Conservation (phyloP, 1,140 invertebrate genomes). For the Zaprionus vittiger region DNA sequence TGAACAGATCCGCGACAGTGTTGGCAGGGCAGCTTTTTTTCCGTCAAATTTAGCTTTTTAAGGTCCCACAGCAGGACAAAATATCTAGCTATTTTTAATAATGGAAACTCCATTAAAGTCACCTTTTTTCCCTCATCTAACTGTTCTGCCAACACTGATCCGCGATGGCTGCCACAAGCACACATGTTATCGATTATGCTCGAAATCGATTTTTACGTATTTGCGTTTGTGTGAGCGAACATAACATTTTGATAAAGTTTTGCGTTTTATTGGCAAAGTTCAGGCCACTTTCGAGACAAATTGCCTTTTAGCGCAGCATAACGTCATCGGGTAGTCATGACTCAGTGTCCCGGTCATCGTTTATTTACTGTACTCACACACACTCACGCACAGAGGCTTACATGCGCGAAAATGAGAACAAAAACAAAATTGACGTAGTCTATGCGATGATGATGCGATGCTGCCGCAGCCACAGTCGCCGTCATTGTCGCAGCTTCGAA, state of each 20-base stretch:
- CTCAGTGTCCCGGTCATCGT: conserved; percentile 50
- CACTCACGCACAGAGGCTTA: conserved; percentile 17
- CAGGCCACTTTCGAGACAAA: conserved; percentile 46
- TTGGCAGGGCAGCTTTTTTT: too few relatives aligned
- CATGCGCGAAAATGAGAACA: conserved; percentile 34
- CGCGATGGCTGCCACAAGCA: neutral
- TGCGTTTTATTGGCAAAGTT: conserved; percentile 45
- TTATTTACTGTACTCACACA: conserved; percentile 52
- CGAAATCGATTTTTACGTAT: conserved; percentile 25
- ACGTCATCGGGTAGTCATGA: conserved; percentile 51
- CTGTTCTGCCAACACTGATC: too few relatives aligned
- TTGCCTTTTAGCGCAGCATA: conserved; percentile 54
- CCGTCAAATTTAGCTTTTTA: too few relatives aligned
- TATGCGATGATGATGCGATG: conserved; percentile 34
- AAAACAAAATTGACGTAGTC: conserved; percentile 47
- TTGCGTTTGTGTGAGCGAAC: conserved; percentile 1
- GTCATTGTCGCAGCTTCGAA: conserved; percentile 9
- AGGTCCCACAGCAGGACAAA: too few relatives aligned
- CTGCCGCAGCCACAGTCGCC: neutral
- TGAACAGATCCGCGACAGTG: too few relatives aligned
- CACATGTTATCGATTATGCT: conserved; percentile 12
- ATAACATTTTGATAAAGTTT: conserved; percentile 37
- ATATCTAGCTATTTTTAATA: too few relatives aligned
- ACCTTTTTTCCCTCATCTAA: too few relatives aligned
- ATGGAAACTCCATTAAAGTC: too few relatives aligned